phyloP scores from a whole-genome alignment of 2,888 invertebrate species.

The Phragmatobia fuliginosa region DNA sequence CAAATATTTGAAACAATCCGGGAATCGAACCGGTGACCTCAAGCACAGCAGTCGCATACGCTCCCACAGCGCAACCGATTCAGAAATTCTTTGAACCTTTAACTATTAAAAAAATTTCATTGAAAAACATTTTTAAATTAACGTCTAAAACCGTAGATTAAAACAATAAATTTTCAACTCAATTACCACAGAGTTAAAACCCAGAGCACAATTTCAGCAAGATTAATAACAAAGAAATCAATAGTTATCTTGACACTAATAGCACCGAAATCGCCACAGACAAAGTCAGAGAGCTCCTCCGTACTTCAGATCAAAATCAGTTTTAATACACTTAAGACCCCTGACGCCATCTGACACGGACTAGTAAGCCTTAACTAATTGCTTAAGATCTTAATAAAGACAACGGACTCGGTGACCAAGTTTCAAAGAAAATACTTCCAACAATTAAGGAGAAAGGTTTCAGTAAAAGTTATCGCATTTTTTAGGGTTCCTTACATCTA shows the following conservation, averaged over 20 bases:
- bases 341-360: not conserved
- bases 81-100: too few species aligned
- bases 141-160: not conserved
- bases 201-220: not conserved
- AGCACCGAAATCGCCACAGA: not conserved
- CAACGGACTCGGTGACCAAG: slow-evolving; percentile 8
- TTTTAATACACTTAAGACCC: slow-evolving; percentile 11
- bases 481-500: not conserved
- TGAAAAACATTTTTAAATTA: too few species aligned
- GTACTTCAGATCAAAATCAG: slow-evolving; percentile 7
- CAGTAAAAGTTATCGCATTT: not conserved
- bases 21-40: too few species aligned
- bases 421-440: slow-evolving; percentile 8
- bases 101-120: too few species aligned
- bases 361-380: slow-evolving; percentile 16
- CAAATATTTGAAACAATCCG: too few species aligned
- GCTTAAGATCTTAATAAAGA: slow-evolving; percentile 12
- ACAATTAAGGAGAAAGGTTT: not conserved
- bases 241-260: slow-evolving; percentile 7
- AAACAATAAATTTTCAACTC: not conserved
- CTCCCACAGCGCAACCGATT: too few species aligned
- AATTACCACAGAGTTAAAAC: not conserved
- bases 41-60: too few species aligned
- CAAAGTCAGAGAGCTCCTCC: not conserved
- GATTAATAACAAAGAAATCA: not conserved